Base-by-base conservation (phyloP, 2,113 vertebrate genomes). In the Cygnus atratus region DNA sequence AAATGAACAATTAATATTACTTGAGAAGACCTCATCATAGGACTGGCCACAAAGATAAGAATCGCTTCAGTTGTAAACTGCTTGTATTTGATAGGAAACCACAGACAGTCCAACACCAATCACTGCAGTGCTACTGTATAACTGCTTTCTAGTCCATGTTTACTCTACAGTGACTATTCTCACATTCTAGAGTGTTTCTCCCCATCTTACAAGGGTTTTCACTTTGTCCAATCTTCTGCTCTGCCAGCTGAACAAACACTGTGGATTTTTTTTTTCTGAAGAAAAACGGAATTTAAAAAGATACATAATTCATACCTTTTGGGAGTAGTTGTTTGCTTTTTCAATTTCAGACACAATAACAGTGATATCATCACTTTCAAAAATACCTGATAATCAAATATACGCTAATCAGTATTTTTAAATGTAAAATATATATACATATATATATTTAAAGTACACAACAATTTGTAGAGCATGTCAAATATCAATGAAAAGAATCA, bases 331-430 rank as follows among this genome's bases (percentile, higher is more conserved):
- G 59, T 97, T 92, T 43, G 98, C 98, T 86, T 98, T 98, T 87
- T 98, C 98, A 61, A 98, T 96, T 95, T 98, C 98, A 37, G 97
- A 95, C 8, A 92, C 10, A 86, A 98, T 96, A 66, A 87, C 41
- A 3, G 10, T 80, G 85, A 98, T 98, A 91, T 98, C 98, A 79
- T 98, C 98, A 43, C 98, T 98, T 95, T 98, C 98, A 33, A 97
- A 98, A 81, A 98, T 97, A 72, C 98, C 98, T 98, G 81, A 70
- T 79, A 95, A 90, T 57, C 71, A 93, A 97, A 90, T 2, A 90
- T 4, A 65, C 26, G 1, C 9, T 91, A 54, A 91, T 88, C 58
- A 95, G 50, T 2, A 7, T 71, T 57, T 62, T 70, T 19, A 81
- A 78, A n/a, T 37, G 37, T n/a, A 25, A 63, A 35, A 5, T 37